Base-by-base conservation (phyloP, 2,888 invertebrate genomes). In the Tinea semifulvella region DNA sequence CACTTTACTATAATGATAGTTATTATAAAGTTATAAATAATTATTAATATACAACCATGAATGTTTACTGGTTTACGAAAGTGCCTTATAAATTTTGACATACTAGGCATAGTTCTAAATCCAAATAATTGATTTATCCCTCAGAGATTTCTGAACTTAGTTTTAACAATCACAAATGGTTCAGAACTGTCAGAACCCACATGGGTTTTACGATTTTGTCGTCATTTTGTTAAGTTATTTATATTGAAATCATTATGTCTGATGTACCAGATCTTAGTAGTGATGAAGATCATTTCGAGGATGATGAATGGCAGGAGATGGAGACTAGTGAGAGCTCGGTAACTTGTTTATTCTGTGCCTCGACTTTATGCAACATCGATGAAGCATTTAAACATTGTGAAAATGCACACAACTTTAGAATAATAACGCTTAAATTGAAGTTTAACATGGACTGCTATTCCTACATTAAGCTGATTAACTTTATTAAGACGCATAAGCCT, bases 381-480 rank as follows among this genome's bases (percentile, higher is more conserved):
- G 79, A 81, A 46, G 90, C 88, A 17, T 68, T 91, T 43, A 71
- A 82, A 16, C 93, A 94, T 63, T 85, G 91, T 50, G 83, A 84
- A 50, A 63, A 64, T 3, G 68, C 60, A 11, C 93, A 93, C 57
- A 81, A 82, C 44, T 88, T 94, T 52, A 84, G 86, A 60, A 71
- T 93, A 46, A 67, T 81, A 4, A 66, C 70, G 40, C 70, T 93
- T 26, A 90, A 91, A 65, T 64, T 65, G 2, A 89, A 86, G 60
- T 88, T 88, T 56, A 84, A 84, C 53, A 88, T 94, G 85, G 92
- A 94, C 62, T 89, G 89, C 57, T 92, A 94, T 68, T 88, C 89
- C 0, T 92, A 89, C 53, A 88, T 91, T 18, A 91, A 91, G 64
- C 55, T 94, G 57, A 85, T 94, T 1, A 94, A 94, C 70, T 94